Evolutionary conservation across 2,888 invertebrate species (phyloP).

Genomic region (Helleia helle): DNA sequence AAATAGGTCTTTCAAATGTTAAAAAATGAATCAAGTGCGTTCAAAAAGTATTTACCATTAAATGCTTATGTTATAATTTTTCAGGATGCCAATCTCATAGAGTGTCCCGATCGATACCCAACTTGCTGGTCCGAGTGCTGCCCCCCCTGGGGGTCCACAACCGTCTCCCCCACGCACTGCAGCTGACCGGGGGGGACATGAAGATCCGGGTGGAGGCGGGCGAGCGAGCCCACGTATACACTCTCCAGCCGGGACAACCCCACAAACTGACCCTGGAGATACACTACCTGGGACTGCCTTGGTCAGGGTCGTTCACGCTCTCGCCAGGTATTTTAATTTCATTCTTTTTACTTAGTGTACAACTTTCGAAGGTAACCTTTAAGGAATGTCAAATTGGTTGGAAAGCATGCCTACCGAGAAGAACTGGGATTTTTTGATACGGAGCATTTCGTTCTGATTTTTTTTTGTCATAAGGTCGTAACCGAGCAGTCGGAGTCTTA

Average conservation of each 20-base stretch:
- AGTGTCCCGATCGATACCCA: slow-evolving; percentile 76
- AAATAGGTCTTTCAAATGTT: too few relatives aligned
- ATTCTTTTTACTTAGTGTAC: too few relatives aligned
- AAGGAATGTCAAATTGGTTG: too few relatives aligned
- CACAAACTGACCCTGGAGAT: slow-evolving; percentile 64
- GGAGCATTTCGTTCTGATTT: too few relatives aligned
- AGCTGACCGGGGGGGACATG: slow-evolving; percentile 34
- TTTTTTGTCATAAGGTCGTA: too few relatives aligned
- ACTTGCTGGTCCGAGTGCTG: slow-evolving; percentile 80
- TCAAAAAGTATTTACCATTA: too few relatives aligned
- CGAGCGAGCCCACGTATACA: slow-evolving; percentile 80
- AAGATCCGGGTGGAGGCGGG: slow-evolving; percentile 79
- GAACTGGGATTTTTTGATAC: too few relatives aligned
- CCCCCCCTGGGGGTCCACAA: slow-evolving; percentile 85
- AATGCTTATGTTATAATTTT: too few relatives aligned
- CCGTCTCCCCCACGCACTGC: slow-evolving; percentile 82
- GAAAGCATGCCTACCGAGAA: too few relatives aligned
- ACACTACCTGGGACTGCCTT: slow-evolving; percentile 78
- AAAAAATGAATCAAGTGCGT: too few relatives aligned
- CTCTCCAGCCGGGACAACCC: slow-evolving; percentile 75
- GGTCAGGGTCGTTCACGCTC: slow-evolving; percentile 81
- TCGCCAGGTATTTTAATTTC: slow-evolving; percentile 60
- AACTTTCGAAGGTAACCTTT: too few relatives aligned
- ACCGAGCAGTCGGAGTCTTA: too few relatives aligned
- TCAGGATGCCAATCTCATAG: slow-evolving; percentile 53